These are phyloP conservation scores for Geopemphigus sp. DNA, from an alignment of 1,140 invertebrate genomes.

Conservation along the genomic window DNA sequence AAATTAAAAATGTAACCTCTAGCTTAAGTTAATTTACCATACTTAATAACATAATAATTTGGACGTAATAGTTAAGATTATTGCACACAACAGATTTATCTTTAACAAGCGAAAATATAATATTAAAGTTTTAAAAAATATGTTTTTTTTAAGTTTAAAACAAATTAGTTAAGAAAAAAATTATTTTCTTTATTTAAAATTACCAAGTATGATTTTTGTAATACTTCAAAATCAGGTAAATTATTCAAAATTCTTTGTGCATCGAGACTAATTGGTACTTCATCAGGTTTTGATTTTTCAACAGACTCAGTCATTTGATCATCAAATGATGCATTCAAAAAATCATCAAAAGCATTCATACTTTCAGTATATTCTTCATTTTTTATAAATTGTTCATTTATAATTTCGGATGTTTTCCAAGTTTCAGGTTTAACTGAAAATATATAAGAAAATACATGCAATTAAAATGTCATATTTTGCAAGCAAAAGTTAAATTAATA, in stretches of 20 bases:
- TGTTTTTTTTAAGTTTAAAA: no score
- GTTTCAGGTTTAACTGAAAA: conserved; percentile 32
- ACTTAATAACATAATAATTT: neutral
- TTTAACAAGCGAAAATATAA: conserved; percentile 1
- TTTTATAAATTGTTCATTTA: neutral
- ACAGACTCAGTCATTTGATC: neutral
- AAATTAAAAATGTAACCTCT: neutral
- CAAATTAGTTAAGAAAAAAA: conserved; percentile 5
- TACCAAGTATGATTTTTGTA: conserved; percentile 47
- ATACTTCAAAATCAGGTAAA: conserved; percentile 41
- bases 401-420: conserved; percentile 1
- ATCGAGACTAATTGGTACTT: conserved; percentile 33
- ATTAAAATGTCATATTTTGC: no score
- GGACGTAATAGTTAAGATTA: conserved; percentile 29
- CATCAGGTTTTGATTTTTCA: neutral
- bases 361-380: neutral
- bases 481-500: no score
- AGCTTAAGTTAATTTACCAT: neutral
- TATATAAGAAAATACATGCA: no score
- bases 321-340: conserved; percentile 10
- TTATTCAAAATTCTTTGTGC: conserved; percentile 45
- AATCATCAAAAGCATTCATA: neutral
- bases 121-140: no score
- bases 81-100: conserved; percentile 24
- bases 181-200: conserved; percentile 31